phyloP scores from a whole-genome alignment of 1,140 invertebrate genomes.

The Cyphomyrmex costatus region DNA sequence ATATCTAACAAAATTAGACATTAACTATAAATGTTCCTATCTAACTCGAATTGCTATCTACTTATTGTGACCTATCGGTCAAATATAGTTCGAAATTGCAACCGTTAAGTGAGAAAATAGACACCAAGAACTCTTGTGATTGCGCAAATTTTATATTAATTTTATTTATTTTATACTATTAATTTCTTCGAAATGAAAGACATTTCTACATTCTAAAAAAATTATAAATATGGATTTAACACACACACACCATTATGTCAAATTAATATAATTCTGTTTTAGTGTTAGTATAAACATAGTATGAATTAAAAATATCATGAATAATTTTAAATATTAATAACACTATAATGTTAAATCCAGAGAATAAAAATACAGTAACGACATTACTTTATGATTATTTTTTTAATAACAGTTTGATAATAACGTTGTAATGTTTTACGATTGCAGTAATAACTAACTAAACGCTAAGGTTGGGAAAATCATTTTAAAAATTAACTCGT shows the following conservation, averaged over 20 bases:
- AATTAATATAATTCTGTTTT: no score
- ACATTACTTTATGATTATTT: no score
- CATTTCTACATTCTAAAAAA: neutral
- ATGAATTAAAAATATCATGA: no score
- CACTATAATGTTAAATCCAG: no score
- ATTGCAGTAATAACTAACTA: no score
- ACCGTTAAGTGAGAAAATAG: neutral
- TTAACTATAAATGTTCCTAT: constrained; percentile 1
- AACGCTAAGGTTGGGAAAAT: no score
- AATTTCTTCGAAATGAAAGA: neutral
- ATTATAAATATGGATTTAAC: neutral
- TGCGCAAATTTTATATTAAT: neutral
- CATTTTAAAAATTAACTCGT: no score
- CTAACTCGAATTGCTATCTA: neutral
- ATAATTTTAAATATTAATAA: no score
- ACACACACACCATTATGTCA: neutral
- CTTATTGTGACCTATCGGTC: neutral
- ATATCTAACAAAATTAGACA: constrained; percentile 30
- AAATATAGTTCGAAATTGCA: neutral
- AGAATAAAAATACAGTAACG: no score
- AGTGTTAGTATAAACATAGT: no score
- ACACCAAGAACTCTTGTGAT: neutral
- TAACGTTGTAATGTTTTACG: no score
- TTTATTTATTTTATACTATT: neutral
- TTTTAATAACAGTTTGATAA: no score